Evolutionary conservation across 1,140 invertebrate genomes (phyloP).

Genomic region (Himalopsyche phryganea): DNA sequence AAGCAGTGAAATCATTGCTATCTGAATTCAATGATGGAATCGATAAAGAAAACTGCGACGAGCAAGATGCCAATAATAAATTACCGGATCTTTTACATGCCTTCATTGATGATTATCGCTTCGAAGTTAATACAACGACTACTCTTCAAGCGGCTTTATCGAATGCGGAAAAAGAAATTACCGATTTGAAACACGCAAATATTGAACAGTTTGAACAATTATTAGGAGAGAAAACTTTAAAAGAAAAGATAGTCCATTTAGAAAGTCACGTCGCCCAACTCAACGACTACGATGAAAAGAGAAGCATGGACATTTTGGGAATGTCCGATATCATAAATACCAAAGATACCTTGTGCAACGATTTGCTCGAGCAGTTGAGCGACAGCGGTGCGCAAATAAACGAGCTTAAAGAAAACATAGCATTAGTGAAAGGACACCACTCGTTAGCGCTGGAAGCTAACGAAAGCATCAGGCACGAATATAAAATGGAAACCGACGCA

Average conservation of each 20-base stretch:
- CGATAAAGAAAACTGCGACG: no score
- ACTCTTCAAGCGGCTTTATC: no score
- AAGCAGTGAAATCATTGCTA: no score
- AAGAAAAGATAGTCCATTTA: constrained; percentile 1
- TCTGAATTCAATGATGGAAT: no score
- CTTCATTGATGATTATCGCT: no score
- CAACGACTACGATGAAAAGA: neutral
- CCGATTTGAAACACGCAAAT: neutral
- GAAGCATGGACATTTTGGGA: constrained; percentile 39
- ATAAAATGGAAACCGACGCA: constrained; percentile 47
- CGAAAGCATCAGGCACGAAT: constrained; percentile 49
- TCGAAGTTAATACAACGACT: no score
- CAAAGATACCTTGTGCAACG: constrained; percentile 45
- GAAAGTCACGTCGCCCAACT: neutral
- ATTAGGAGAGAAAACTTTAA: neutral
- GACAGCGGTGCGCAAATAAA: constrained; percentile 38
- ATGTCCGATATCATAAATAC: constrained; percentile 46
- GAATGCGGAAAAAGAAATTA: no score
- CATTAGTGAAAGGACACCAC: constrained; percentile 51
- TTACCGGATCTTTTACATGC: no score
- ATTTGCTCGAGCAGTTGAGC: constrained; percentile 46
- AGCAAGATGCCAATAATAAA: no score
- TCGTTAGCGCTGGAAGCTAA: constrained; percentile 49
- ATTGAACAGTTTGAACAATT: neutral
- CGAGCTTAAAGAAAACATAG: constrained; percentile 38